These are phyloP conservation scores for Telmatochromis sp. DNA, from an alignment of 2,113 vertebrate species.

Conservation along the genomic window DNA sequence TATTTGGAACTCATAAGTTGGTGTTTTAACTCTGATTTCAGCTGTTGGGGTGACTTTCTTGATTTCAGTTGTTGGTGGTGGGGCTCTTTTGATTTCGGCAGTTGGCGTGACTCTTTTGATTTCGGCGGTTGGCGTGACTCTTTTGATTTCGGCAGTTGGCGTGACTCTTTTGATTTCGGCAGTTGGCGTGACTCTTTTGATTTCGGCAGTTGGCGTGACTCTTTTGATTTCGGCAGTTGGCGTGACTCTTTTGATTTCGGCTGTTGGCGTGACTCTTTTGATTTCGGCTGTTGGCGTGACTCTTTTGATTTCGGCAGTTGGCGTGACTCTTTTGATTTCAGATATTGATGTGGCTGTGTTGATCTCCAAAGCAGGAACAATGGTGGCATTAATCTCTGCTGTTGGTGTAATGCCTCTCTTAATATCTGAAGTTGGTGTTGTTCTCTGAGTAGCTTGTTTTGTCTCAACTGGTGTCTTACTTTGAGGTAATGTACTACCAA, in stretches of 20 bases:
- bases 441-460: slow-evolving; percentile 11
- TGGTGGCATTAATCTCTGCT: background rate
- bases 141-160: slow-evolving; percentile 5
- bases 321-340: background rate
- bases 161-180: background rate
- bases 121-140: background rate
- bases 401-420: slow-evolving; percentile 9
- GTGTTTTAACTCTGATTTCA: slow-evolving; percentile 30
- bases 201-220: slow-evolving; percentile 1
- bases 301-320: background rate
- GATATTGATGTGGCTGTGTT: background rate
- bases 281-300: background rate
- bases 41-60: background rate
- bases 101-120: slow-evolving; percentile 2
- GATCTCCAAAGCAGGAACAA: slow-evolving; percentile 22
- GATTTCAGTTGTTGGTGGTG: slow-evolving; percentile 22
- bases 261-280: background rate
- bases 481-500: slow-evolving; percentile 38
- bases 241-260: background rate
- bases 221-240: slow-evolving; percentile 17
- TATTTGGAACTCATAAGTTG: slow-evolving; percentile 43
- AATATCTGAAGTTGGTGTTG: slow-evolving; percentile 23
- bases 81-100: background rate
- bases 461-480: slow-evolving; percentile 39
- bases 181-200: background rate